Conservation (phyloP, 2,888 invertebrate genomes). For the Amaurobius ferox region DNA sequence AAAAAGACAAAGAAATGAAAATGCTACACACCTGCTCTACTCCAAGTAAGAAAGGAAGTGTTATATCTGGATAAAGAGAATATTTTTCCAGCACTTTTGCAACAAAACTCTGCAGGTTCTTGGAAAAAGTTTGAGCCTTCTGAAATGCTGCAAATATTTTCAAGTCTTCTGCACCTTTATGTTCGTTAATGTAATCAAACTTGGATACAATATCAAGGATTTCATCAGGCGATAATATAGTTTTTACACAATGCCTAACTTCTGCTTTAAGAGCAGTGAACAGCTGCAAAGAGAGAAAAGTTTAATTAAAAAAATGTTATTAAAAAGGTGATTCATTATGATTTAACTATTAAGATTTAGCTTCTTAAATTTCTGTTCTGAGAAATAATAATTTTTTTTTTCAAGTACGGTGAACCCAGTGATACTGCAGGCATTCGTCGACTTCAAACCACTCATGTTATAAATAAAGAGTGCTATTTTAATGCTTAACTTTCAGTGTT, state of each 20-base stretch:
- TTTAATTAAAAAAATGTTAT: neutral
- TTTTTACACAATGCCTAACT: conserved; percentile 65
- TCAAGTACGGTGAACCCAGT: too few species aligned
- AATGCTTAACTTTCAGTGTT: too few species aligned
- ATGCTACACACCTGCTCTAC: conserved; percentile 83
- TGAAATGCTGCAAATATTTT: neutral
- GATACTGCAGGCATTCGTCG: too few species aligned
- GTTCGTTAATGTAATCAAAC: neutral
- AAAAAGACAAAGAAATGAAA: conserved; percentile 1
- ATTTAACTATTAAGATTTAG: too few species aligned
- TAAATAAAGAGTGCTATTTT: too few species aligned
- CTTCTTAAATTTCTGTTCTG: too few species aligned
- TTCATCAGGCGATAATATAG: conserved; percentile 65
- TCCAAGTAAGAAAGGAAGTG: conserved; percentile 84
- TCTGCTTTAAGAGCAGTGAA: conserved; percentile 78
- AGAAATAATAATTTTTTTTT: too few species aligned
- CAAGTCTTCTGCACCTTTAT: neutral
- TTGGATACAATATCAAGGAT: conserved; percentile 54
- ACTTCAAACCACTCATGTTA: too few species aligned
- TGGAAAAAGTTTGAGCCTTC: conserved; percentile 39
- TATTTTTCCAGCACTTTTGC: conserved; percentile 75
- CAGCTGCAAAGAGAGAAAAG: neutral
- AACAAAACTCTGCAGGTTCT: conserved; percentile 77
- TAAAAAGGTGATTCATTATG: too few species aligned
- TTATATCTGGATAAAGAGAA: conserved; percentile 87